Conservation (phyloP, 1,140 invertebrate species). For the Polypedilum vanderplanki region DNA sequence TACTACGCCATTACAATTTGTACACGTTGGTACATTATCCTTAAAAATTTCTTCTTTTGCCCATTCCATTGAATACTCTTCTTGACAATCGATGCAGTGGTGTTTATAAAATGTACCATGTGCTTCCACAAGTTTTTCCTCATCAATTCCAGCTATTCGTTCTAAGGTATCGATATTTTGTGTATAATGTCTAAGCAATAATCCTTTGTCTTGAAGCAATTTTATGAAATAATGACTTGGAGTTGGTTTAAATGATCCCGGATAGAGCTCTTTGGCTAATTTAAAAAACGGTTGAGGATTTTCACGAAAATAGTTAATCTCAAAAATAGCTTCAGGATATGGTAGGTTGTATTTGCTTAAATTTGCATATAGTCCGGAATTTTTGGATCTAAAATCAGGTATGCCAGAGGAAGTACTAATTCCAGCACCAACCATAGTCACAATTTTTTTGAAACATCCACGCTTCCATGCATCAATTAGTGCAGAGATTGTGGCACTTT, state of each 20-base stretch:
- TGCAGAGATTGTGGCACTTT: constrained; percentile 45
- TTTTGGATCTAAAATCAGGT: constrained; percentile 87
- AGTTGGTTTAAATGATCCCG: constrained; percentile 74
- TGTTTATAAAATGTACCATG: constrained; percentile 88
- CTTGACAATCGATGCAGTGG: constrained; percentile 72
- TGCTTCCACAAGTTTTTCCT: constrained; percentile 83
- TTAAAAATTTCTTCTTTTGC: constrained; percentile 63
- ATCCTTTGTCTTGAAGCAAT: constrained; percentile 69
- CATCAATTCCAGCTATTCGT: constrained; percentile 74
- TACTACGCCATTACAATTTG: constrained; percentile 60
- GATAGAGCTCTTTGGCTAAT: constrained; percentile 79
- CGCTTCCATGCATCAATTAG: constrained; percentile 64
- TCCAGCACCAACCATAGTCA: constrained; percentile 89
- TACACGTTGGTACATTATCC: constrained; percentile 68
- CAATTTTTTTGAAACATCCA: constrained; percentile 74
- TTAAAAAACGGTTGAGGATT: constrained; percentile 83
- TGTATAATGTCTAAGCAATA: constrained; percentile 77
- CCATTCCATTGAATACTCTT: constrained; percentile 73
- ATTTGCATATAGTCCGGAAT: constrained; percentile 87
- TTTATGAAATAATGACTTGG: constrained; percentile 76
- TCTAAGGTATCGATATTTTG: constrained; percentile 95
- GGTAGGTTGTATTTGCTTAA: constrained; percentile 86
- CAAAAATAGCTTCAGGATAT: constrained; percentile 93
- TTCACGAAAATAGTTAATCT: constrained; percentile 71
- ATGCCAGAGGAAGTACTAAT: constrained; percentile 94